Evolutionary conservation across 2,113 vertebrate genomes (phyloP), one percentile per base, ranked within the genome.

Genomic region (Pomatorhinus ruficollis): DNA sequence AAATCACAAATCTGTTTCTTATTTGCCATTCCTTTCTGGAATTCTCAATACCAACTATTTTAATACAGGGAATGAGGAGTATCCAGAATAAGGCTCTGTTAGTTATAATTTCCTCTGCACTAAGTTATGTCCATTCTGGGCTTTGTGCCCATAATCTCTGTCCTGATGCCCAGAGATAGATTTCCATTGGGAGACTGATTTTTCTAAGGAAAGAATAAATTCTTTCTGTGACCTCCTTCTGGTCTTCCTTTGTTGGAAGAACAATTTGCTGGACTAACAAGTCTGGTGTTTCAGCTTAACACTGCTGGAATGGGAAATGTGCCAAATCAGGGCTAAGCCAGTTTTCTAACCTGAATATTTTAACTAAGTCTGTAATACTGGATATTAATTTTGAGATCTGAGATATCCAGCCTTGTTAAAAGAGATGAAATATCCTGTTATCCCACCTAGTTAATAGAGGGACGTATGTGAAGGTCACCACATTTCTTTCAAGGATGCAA

Each of bases 381-480:
- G 27, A 6, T 5, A 11, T 9, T 15, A 3, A 39, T 22, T 25
- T 31, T 59, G 82, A 54, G 39, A 71, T 50, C 23, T 83, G 70
- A 71, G 78, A 2, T 28, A 39, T 47, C 33, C 39, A 71, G 2
- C 23, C 10, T 66, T 52, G 11, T 23, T n/a, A 21, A 82, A 35
- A 3, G 50, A 52, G 31, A 15, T 75, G 27, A 42, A 75, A 59
- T 68, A 71, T 52, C 33, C 22, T 15, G 1, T 68, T 64, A n/a
- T 64, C 33, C 19, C 35, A 16, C 40, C 23, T 33, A 24, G 20
- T 50, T 70, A 65, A 21, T 6, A 44, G 60, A 84, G 4, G 42
- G 13, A 12, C 2, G 1, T 12, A 5, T 0, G 1, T 68, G 33
- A 72, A 56, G 6, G n/a, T 54, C 57, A 79, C 20, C 27, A 14